Conservation (phyloP, 2,113 vertebrate species). For the Blennius ocellaris region DNA sequence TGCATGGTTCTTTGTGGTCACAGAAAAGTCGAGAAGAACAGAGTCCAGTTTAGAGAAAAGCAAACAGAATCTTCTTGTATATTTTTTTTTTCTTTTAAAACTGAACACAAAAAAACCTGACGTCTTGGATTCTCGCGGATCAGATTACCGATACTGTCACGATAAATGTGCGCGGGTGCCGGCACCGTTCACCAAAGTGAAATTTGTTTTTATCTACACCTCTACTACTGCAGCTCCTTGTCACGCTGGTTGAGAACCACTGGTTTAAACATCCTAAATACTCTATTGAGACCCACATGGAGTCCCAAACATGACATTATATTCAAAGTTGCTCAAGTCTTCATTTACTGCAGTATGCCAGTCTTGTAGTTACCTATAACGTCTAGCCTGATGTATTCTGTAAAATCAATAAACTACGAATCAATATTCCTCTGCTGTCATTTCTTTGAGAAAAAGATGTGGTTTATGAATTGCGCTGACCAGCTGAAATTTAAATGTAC, state of each 20-base stretch:
- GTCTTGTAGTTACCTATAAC: conserved; percentile 43
- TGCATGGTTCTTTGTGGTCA: conserved; percentile 34
- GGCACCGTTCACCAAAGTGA: conserved; percentile 36
- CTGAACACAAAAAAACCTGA: neutral
- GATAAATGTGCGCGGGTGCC: conserved; percentile 35
- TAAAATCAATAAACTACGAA: conserved; percentile 62
- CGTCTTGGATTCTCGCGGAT: neutral
- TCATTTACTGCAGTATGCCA: conserved; percentile 42
- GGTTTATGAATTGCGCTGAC: too few species aligned
- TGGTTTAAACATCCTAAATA: conserved; percentile 44
- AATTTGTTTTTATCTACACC: conserved; percentile 18
- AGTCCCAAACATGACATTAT: conserved; percentile 7
- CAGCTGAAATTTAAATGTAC: too few species aligned
- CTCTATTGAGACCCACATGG: conserved; percentile 23
- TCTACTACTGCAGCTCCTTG: neutral
- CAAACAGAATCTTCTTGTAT: neutral
- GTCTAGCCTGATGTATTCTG: conserved; percentile 51
- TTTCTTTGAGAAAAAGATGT: conserved; percentile 1
- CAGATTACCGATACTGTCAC: neutral
- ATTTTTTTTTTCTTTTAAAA: neutral
- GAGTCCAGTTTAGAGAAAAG: conserved; percentile 3
- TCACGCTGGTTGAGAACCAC: conserved; percentile 41
- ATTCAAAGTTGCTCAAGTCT: neutral
- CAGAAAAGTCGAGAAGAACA: conserved; percentile 14
- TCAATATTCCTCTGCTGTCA: neutral